Base-by-base conservation (phyloP, 2,113 vertebrate species). In the Austrofundulus limnaeus region DNA sequence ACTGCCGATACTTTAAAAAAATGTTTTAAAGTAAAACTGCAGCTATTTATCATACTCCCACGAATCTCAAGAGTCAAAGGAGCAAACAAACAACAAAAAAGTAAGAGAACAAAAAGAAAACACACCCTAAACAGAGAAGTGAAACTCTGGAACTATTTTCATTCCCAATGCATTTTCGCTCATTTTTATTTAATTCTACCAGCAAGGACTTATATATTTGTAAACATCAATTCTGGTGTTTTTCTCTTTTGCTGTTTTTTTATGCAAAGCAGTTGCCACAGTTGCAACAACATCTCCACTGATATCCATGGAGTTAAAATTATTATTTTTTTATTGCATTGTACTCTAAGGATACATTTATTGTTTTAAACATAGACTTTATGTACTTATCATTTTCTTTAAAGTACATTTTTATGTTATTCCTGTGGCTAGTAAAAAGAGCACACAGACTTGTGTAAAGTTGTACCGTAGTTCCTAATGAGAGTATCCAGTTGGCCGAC, bases 111-210 rank as follows among this genome's bases (percentile, higher is more conserved):
- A 71, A 77, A 73, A 67, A 75, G 75, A 58, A 42, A 77, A 66
- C 56, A 70, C 78, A 78, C 10, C 59, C 63, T 67, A 78, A 84
- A 80, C 69, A 73, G 76, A 58, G 72, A 72, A 75, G 61, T 67
- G 78, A 81, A 81, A 84, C 58, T 77, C 47, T 59, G 67, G 49
- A 76, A 56, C 20, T 58, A 56, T 65, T 28, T 84, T 80, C 73
- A 86, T 86, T 82, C 86, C 86, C 80, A 61, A 46, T 74, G 78
- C 78, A 74, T 85, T 77, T 85, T 82, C 57, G 55, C 54, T 72
- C 81, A 87, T 88, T 76, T 82, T 85, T 85, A 84, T 88, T 89
- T 86, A 72, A 89, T 86, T 83, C 80, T 68, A 81, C 81, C 77
- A 61, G 57, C 5, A 77, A 85, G 71, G 45, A 54, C 63, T 62